These are phyloP conservation scores for Halcyon malimbica DNA, from an alignment of 2,113 vertebrate genomes.

Conservation along the genomic window DNA sequence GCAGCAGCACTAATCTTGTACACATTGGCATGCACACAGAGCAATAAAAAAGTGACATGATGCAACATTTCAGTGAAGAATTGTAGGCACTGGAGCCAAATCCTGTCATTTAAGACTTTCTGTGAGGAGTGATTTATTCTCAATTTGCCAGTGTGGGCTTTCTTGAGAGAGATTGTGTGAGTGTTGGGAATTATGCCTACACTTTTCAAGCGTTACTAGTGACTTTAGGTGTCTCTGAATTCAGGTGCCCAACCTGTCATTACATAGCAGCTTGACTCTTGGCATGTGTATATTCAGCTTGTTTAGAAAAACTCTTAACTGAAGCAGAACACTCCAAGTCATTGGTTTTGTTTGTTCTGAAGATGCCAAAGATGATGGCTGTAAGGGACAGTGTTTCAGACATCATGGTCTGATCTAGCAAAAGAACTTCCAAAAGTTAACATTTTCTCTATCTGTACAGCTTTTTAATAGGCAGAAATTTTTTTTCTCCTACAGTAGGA, in stretches of 20 bases:
- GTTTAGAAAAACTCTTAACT: background rate
- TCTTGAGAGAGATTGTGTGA: background rate
- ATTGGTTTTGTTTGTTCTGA: background rate
- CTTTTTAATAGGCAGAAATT: background rate
- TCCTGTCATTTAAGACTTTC: slow-evolving; percentile 39
- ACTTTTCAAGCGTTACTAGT: background rate
- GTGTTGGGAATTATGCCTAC: slow-evolving; percentile 13
- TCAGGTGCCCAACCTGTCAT: background rate
- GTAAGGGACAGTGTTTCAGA: background rate
- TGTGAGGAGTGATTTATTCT: slow-evolving; percentile 29
- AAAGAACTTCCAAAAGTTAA: background rate
- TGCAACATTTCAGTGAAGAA: slow-evolving; percentile 14
- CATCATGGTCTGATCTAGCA: background rate
- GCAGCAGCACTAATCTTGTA: slow-evolving; percentile 9
- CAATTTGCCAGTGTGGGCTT: slow-evolving; percentile 18
- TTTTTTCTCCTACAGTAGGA: background rate
- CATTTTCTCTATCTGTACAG: background rate
- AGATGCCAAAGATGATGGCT: background rate
- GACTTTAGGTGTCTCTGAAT: background rate
- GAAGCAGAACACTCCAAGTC: background rate
- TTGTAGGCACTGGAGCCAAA: slow-evolving; percentile 23
- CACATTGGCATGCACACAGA: slow-evolving; percentile 15
- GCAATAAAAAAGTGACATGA: slow-evolving; percentile 32
- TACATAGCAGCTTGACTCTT: background rate
- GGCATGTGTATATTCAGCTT: background rate